Conservation (phyloP, 2,888 invertebrate species). For the Megalurothrips usitatus region DNA sequence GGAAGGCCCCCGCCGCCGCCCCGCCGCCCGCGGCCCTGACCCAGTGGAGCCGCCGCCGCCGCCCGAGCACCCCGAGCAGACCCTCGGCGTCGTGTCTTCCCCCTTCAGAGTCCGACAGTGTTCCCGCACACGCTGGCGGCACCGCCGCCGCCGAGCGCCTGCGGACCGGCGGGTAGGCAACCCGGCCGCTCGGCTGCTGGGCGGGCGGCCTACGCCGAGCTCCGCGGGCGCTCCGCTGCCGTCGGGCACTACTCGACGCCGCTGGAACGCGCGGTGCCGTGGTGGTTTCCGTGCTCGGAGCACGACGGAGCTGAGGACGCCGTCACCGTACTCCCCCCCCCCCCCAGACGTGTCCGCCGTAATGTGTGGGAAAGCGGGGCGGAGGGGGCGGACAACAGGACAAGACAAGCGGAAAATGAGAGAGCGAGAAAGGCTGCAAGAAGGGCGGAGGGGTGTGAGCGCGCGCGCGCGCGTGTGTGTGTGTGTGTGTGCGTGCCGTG, state of each 20-base stretch:
- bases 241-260: neutral
- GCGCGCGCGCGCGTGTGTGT: too few species aligned
- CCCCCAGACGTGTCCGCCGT: too few species aligned
- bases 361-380: too few species aligned
- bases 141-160: neutral
- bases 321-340: too few species aligned
- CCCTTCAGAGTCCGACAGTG: neutral
- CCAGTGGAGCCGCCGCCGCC: neutral
- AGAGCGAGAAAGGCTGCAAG: too few species aligned
- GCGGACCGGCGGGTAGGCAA: neutral
- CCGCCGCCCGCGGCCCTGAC: neutral
- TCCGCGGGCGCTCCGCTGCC: neutral
- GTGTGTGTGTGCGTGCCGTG: too few species aligned
- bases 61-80: neutral
- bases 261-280: neutral
- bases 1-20: neutral
- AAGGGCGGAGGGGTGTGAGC: too few species aligned
- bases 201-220: neutral
- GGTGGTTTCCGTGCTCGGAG: too few species aligned
- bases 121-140: neutral
- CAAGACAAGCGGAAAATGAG: too few species aligned
- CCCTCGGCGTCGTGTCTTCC: neutral
- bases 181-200: neutral
- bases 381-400: too few species aligned
- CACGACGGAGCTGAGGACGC: too few species aligned